Conservation (phyloP, 2,113 vertebrate species). For the Clupea harengus region DNA sequence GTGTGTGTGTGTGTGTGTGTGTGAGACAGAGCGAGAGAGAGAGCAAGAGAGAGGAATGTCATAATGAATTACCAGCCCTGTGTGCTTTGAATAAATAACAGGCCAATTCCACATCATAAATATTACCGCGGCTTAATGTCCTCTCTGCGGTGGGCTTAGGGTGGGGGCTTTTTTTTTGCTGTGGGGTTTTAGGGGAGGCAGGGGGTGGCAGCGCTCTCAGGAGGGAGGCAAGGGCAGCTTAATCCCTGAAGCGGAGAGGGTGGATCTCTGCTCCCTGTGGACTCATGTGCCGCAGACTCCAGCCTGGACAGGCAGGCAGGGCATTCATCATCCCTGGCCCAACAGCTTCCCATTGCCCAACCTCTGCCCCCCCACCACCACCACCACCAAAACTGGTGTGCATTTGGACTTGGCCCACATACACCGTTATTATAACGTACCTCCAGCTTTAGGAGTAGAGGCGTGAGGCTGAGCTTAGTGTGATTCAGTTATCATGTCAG, state of each 20-base stretch:
- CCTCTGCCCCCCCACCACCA: constrained; percentile 26
- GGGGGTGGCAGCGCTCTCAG: constrained; percentile 34
- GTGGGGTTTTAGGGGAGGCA: constrained; percentile 22
- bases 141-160: constrained; percentile 54
- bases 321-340: constrained; percentile 78
- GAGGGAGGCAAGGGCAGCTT: constrained; percentile 54
- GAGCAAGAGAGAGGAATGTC: constrained; percentile 24
- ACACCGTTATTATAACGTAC: background rate
- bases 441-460: background rate
- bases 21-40: constrained; percentile 5
- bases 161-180: constrained; percentile 9
- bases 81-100: constrained; percentile 65
- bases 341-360: constrained; percentile 60
- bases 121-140: constrained; percentile 61
- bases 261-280: constrained; percentile 58
- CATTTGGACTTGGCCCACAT: constrained; percentile 9
- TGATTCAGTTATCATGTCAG: background rate
- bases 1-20: background rate
- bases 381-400: background rate
- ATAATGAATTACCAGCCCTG: constrained; percentile 54
- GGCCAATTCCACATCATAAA: constrained; percentile 70
- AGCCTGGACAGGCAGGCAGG: constrained; percentile 50
- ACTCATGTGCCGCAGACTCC: constrained; percentile 58
- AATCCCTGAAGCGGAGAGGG: constrained; percentile 63
- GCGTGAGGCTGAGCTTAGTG: background rate